Base-by-base conservation (phyloP, 2,888 invertebrate species). In the Ethmia dodecea region DNA sequence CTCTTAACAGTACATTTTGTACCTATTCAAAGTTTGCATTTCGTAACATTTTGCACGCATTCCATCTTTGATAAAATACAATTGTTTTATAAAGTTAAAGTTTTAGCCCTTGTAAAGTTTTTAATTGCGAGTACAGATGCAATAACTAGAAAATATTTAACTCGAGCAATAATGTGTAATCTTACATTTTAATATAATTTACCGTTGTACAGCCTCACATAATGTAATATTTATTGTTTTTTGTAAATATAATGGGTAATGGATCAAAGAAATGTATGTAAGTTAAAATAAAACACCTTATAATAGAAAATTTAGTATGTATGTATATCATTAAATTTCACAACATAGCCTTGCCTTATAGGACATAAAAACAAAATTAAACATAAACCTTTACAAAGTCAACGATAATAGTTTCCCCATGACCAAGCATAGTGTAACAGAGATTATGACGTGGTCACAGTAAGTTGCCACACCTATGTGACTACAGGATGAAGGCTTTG, bases 231-330 rank as follows among this genome's bases (percentile, higher is more conserved):
- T 37, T 32, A 28, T 32, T 32, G 10, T 42, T 42, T 43, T 40
- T 37, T 49, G 49, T 49, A 49, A 46, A 49, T 49, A 49, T 40
- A 48, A n/a, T n/a, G 22, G 22, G 8, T 22, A 22, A 22, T n/a
- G 8, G 22, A 22, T 22, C 6, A 18, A 18, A 22, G 22, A 22
- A 22, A 22, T n/a, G 3, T n/a, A 3, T 22, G 22, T 3, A 22
- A 22, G n/a, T 22, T n/a, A 13, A 62, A 75, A 73, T 72, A 63
- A 76, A 76, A 74, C 64, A 37, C 61, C 32, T 38, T 56, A 38
- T 65, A 77, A 75, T 25, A 26, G 67, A 81, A 83, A 80, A 78
- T 78, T 77, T 81, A 75, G 79, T 83, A 26, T 71, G n/a, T n/a
- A n/a, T n/a, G n/a, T n/a, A n/a, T 75, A 69, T 76, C 57, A 62